Evolutionary conservation across 2,888 invertebrate genomes (phyloP), one percentile per base, ranked within the genome.

Genomic region (Tanaodytes sp.): DNA sequence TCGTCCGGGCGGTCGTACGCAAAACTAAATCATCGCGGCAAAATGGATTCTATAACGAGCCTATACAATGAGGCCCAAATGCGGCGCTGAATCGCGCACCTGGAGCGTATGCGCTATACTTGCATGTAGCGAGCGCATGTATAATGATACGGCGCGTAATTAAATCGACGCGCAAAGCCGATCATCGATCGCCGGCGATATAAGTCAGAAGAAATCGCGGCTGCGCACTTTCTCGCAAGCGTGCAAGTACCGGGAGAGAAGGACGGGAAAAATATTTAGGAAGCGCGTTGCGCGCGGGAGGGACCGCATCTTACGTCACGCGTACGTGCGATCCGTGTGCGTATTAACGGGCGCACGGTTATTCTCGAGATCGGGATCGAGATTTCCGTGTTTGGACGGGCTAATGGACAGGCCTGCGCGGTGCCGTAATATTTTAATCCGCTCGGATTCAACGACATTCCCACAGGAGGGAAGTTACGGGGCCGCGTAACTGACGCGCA

Each of bases 331-430:
- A n/a, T 27, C 40, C 40, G 49, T 55, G 39, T 54, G 58, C 55
- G 48, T 37, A 48, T 67, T 67, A 67, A 61, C 67, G 57, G 57
- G 58, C 23, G 59, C 55, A 46, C 51, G 51, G 43, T 57, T 57
- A 62, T 55, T 68, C 57, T 42, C 49, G 45, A 68, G 62, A 62
- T 62, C 51, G 67, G 40, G 62, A 62, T 68, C 67, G 62, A 55
- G 67, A 68, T 68, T 68, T 68, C 67, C 67, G 49, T 68, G 61
- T 68, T 68, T 68, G 67, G 67, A 57, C 62, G 67, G 51, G 67
- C 62, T 68, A 68, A 68, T 68, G 67, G 67, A 62, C 67, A 68
- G 62, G 62, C 55, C 11, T 45, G 45, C 51, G 43, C 59, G 51
- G 49, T 57, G 57, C 59, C 55, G 66, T 66, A 66, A 66, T 66